Evolutionary conservation across 2,888 invertebrate species (phyloP), one percentile per base, ranked within the genome.

Genomic region (Eurytoma californica): DNA sequence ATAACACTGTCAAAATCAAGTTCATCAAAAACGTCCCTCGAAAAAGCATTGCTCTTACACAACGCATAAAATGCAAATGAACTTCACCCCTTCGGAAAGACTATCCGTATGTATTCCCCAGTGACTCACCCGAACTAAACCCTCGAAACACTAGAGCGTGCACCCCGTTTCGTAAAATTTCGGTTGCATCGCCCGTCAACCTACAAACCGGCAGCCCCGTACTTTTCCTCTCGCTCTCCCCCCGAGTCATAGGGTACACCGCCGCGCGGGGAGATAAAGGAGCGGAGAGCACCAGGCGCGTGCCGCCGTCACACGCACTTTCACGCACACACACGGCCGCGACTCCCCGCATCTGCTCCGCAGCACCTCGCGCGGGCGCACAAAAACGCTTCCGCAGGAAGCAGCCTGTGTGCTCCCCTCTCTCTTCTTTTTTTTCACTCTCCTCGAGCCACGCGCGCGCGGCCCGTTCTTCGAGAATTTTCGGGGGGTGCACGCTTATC

Each of bases 311-410:
- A 53, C 53, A 60, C 24, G 13, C 24, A 60, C 53, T 53, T n/a
- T 53, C 61, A 61, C 39, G n/a, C n/a, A 12, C 63, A 39, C 63
- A 39, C 28, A 2, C 14, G 14, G 28, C 0, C 53, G 53, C 53
- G 7, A 9, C 63, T 39, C 63, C 39, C 28, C 63, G 63, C n/a
- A 39, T 28, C 61, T 61, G 61, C 30, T 30, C 39, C 66, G 63
- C n/a, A 20, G 18, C 49, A 70, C n/a, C 28, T 65, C 18, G 7
- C 58, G 16, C 18, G n/a, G n/a, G 58, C 24, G n/a, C 20, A 77
- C 72, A 67, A 87, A 88, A 88, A 88, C 85, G 86, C 85, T 88
- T 89, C 90, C 90, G 88, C 87, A 88, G 90, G 90, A 90, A 90
- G 85, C 86, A 81, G 53, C 28, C 30, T 72, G 30, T 58, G 39